Evolutionary conservation across 2,113 vertebrate genomes (phyloP), one percentile per base, ranked within the genome.

Genomic region (Neolamprologus cancellatus): DNA sequence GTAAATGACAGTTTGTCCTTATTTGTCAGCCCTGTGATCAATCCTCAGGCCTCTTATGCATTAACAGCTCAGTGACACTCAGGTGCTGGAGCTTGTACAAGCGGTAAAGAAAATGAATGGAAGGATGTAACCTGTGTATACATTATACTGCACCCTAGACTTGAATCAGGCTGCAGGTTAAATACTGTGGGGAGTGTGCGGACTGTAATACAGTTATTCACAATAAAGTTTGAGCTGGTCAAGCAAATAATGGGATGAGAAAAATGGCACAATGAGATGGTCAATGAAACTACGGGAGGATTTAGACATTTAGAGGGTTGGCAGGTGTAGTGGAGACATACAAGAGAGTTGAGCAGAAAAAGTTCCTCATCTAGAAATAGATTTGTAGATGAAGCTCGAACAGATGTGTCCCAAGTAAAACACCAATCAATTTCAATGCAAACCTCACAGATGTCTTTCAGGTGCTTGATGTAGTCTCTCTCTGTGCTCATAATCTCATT

Each of bases 401-500:
- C 9, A 54, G 5, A 3, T 59, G 15, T 52, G 53, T 25, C 23
- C 44, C 17, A 3, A 48, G 23, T 48, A 61, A 61, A 61, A 3
- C 30, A 61, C 57, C 57, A 34, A 34, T 61, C 30, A 18, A 61
- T 34, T 23, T 8, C 66, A 14, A 34, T 7, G n/a, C 95, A 95
- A 91, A 99, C 98, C 98, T 99, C 98, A 90, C 98, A 99, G 84
- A 99, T 99, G 95, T 99, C 98, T n/a, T 98, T 98, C 87, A 99
- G 96, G 84, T 99, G 98, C 92, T 98, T 98, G 95, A 99, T 99
- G 95, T 99, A 99, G 95, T 98, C 98, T 36, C 97, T 96, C 94
- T 99, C 99, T 0, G 98, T 99, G 96, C 97, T 98, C 94, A 99
- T 97, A 93, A 99, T 99, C 95, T 99, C 98, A 3, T 98, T 98